These are phyloP conservation scores for Rhaphigaster nebulosa DNA, from an alignment of 2,888 invertebrate species.

Conservation along the genomic window DNA sequence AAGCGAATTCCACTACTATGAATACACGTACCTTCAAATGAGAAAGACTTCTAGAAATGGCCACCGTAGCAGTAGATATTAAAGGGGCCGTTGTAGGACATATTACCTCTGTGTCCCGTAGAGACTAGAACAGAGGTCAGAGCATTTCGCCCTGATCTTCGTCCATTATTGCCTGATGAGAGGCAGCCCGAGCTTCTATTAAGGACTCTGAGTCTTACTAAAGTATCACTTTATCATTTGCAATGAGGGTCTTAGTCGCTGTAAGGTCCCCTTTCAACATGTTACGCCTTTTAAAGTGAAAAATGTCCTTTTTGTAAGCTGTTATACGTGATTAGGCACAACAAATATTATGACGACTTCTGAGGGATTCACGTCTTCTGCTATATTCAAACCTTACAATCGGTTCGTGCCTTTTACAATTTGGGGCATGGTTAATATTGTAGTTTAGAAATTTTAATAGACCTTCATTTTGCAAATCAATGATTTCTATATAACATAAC, in stretches of 20 bases:
- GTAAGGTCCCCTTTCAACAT: neutral
- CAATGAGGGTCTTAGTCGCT: neutral
- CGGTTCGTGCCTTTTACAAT: too few relatives aligned
- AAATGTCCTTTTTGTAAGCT: neutral
- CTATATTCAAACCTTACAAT: too few relatives aligned
- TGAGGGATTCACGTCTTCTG: too few relatives aligned
- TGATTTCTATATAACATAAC: too few relatives aligned
- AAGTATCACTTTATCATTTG: neutral
- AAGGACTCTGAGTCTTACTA: neutral
- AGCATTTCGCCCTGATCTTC: neutral
- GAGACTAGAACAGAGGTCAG: constrained; percentile 10
- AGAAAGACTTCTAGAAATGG: neutral
- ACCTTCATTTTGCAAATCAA: too few relatives aligned
- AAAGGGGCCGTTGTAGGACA: neutral
- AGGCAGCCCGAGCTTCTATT: neutral
- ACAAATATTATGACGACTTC: too few relatives aligned
- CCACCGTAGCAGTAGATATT: neutral
- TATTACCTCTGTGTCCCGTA: neutral
- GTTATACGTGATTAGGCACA: neutral
- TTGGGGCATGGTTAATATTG: too few relatives aligned
- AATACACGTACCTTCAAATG: neutral
- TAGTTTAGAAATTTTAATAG: too few relatives aligned
- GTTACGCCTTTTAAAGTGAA: neutral
- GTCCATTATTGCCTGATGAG: neutral
- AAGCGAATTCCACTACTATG: neutral